phyloP scores from a whole-genome alignment of 2,113 vertebrate genomes.

The Stegostoma tigrinum region DNA sequence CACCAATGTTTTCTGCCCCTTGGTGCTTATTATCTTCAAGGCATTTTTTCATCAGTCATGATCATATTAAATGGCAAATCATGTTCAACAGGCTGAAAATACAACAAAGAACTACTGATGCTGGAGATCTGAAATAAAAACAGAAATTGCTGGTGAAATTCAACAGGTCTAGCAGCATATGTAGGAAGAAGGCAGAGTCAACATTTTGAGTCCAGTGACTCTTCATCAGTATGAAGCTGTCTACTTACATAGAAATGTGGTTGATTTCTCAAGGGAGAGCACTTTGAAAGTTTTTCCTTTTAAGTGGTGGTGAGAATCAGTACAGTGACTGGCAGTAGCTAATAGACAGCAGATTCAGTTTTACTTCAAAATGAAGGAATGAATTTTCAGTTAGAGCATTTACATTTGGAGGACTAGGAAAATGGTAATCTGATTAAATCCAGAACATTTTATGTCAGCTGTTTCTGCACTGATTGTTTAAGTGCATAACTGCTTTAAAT shows the following conservation, averaged over 20 bases:
- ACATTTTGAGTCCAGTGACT: too few relatives aligned
- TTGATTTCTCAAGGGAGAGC: background rate
- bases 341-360: slow-evolving; percentile 16
- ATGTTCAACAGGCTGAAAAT: too few relatives aligned
- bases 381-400: background rate
- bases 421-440: slow-evolving; percentile 21
- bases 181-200: too few relatives aligned
- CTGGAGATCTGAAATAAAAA: too few relatives aligned
- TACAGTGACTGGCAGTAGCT: slow-evolving; percentile 12
- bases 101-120: too few relatives aligned
- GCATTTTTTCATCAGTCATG: too few relatives aligned
- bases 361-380: slow-evolving; percentile 24
- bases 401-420: slow-evolving; percentile 14
- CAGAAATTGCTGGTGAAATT: too few relatives aligned
- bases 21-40: too few relatives aligned
- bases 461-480: slow-evolving; percentile 9
- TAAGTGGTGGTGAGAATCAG: background rate
- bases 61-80: too few relatives aligned
- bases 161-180: too few relatives aligned
- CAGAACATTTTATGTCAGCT: slow-evolving; percentile 7
- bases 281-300: background rate
- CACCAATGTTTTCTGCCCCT: too few relatives aligned
- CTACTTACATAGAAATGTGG: background rate
- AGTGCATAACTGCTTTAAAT: slow-evolving; percentile 19
- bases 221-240: background rate